Evolutionary conservation across 1,140 invertebrate species (phyloP), one percentile per base, ranked within the genome.

Genomic region (Hylaeus anthracinus): DNA sequence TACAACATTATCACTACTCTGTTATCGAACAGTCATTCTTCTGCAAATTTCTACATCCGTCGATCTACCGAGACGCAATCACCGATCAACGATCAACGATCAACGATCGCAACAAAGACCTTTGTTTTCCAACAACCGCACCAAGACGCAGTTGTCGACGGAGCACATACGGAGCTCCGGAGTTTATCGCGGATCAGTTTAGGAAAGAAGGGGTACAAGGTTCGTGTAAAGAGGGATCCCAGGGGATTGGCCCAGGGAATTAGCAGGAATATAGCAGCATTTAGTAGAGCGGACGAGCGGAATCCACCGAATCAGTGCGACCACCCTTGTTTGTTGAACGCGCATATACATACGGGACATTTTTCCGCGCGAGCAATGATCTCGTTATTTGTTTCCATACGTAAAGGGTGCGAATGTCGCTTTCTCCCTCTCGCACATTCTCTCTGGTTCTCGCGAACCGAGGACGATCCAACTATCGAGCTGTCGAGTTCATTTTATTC

Each of bases 181-280:
- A 61, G 45, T 74, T 80, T 10, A 75, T 67, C 53, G 78, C 71
- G 78, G 72, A 67, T 61, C 55, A 80, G 53, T 73, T 53, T 5
- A 10, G 9, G 58, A 81, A 81, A 63, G 64, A 81, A 82, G 72
- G 82, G 82, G 72, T 79, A 67, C 65, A 83, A 86, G 72, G 78
- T 80, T 69, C 55, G 58, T 10, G 83, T 74, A 87, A 86, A 83
- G 82, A 79, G 86, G 82, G 87, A 85, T 89, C 86, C 80, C 76
- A 78, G 76, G 83, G 89, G 87, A 90, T 91, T 89, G 89, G 88
- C 85, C 39, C 84, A 67, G 82, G 86, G 90, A 90, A 91, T 91
- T 90, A 91, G 88, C 87, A 76, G 86, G 87, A 89, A 90, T 91
- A 90, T 89, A 91, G 89, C 76, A 84, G 90, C 88, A 85, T 91